Evolutionary conservation across 2,888 invertebrate species (phyloP), one percentile per base, ranked within the genome.

Genomic region (Lochmaea capreae): DNA sequence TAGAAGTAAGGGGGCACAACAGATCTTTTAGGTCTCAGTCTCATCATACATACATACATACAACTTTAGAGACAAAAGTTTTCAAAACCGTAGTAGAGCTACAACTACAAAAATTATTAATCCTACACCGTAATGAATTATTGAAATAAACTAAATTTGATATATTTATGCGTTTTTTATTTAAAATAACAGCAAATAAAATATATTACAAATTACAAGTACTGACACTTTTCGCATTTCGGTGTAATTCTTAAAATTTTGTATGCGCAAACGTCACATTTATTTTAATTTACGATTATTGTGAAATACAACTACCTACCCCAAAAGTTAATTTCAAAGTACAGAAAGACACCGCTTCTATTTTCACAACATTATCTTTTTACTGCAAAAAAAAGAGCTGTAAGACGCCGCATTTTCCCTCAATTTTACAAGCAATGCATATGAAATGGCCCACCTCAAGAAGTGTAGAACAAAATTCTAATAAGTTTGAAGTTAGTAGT

Each of bases 391-490:
- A 42, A 57, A 18, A 57, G 18, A 18, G 18, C 62, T 58, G 49
- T 59, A 59, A 46, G n/a, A 26, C 43, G 67, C 33, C 33, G 66
- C 66, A 66, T 76, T 73, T 71, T 73, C 75, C 49, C 57, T 54
- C 68, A 65, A 71, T 70, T 76, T 73, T 77, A 74, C 77, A 76
- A 71, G 77, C 78, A 78, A 79, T 79, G 79, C 77, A 79, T 79
- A 79, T 75, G 76, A 79, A 79, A 80, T 76, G 73, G 73, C 67
- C 72, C 73, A 63, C 75, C 77, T 75, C 76, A 73, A 72, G 76
- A 76, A 76, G 77, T 79, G 79, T 81, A 79, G 80, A 79, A 80
- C 81, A 80, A 81, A 82, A 80, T 82, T 80, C 80, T 80, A 81
- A 82, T 81, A 80, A 79, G 79, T 75, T 78, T 76, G 76, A 80